Evolutionary conservation across 2,113 vertebrate species (phyloP).

Genomic region (Myanophis thanlyinensis): DNA sequence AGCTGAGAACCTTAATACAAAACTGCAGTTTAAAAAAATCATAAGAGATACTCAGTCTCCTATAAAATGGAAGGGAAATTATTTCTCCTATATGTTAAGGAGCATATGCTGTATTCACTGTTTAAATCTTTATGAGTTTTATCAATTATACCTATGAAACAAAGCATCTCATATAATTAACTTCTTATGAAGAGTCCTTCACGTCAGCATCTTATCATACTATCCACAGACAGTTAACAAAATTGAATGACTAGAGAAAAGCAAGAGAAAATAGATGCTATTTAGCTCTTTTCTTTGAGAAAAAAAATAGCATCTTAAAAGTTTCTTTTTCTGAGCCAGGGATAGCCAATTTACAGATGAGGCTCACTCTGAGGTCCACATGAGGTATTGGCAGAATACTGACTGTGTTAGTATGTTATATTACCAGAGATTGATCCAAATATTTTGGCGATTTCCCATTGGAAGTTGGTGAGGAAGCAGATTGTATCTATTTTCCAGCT

Average conservation of each 20-base stretch:
- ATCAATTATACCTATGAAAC: fast-evolving
- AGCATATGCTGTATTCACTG: not conserved
- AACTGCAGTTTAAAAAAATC: not conserved
- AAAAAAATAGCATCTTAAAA: not conserved
- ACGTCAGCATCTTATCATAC: not conserved
- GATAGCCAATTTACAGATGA: not conserved
- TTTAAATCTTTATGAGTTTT: constrained; percentile 12
- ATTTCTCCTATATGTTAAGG: not conserved
- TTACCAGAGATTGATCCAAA: not conserved
- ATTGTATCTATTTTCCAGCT: not conserved
- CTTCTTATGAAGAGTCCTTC: not conserved
- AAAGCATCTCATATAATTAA: not conserved
- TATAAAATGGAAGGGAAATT: not conserved
- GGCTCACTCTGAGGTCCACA: not conserved
- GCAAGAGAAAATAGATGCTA: not conserved
- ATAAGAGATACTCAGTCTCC: not conserved
- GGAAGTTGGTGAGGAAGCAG: not conserved
- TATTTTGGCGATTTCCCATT: not conserved
- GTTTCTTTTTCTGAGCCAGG: not conserved
- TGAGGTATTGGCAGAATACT: not conserved
- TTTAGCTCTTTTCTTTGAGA: not conserved
- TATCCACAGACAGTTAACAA: not conserved
- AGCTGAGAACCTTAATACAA: not conserved
- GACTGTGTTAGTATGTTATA: too few species aligned
- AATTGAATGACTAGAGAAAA: not conserved